Percentiles rank a stretch among this genome's conserved stretches.
Evolutionary conservation across 2,888 invertebrate genomes (phyloP).

Genomic region (Teinopalpus imperialis): DNA sequence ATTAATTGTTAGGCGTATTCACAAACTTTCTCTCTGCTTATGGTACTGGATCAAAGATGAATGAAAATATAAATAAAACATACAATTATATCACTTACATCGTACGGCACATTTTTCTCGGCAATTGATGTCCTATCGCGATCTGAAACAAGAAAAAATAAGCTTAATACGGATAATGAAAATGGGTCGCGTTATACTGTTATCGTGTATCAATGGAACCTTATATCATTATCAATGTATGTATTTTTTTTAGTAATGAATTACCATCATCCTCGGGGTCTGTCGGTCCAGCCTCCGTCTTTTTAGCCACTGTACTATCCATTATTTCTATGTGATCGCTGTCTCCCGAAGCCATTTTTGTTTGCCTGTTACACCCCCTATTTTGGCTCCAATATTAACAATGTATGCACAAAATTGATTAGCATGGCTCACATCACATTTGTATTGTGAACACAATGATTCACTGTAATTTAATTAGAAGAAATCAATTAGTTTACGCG

Average conservation of each 20-base stretch:
- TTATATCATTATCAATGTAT: conserved; percentile 33
- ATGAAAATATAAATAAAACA: conserved; percentile 44
- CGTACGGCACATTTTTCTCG: conserved; percentile 83
- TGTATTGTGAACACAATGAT: conserved; percentile 67
- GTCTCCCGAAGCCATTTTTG: conserved; percentile 92
- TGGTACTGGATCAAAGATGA: conserved; percentile 37
- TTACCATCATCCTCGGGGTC: conserved; percentile 84
- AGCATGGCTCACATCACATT: conserved; percentile 75
- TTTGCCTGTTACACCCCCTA: conserved; percentile 73
- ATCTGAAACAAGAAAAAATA: conserved; percentile 72
- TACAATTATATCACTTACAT: conserved; percentile 77
- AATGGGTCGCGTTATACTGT: conserved; percentile 36
- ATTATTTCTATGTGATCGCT: conserved; percentile 90
- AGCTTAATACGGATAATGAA: conserved; percentile 46
- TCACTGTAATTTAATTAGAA: conserved; percentile 79
- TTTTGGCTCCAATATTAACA: conserved; percentile 62
- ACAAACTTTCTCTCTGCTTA: conserved; percentile 42
- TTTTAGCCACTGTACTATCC: conserved; percentile 84
- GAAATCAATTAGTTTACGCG: conserved; percentile 78
- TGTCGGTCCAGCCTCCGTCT: conserved; percentile 83
- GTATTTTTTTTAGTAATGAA: conserved; percentile 52
- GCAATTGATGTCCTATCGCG: conserved; percentile 82
- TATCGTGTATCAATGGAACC: conserved; percentile 42
- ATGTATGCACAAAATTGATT: conserved; percentile 62
- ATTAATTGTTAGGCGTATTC: conserved; percentile 39